Evolutionary conservation across 1,140 invertebrate species (phyloP).

Genomic region (Brachionus asplanchnoidis): DNA sequence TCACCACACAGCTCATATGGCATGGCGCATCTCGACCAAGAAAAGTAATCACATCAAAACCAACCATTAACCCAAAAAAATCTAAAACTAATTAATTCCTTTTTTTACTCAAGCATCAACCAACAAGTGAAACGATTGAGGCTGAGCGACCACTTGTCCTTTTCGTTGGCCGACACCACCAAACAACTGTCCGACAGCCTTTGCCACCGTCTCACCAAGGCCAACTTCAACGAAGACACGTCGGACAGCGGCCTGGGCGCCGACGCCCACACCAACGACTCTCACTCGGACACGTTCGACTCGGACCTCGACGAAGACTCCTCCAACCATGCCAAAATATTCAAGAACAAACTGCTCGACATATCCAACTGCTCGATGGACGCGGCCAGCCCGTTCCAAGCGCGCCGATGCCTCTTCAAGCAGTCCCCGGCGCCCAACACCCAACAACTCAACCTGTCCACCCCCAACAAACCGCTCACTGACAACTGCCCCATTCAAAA

Average conservation of each 20-base stretch:
- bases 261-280: background rate
- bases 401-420: background rate
- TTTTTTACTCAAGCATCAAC: background rate
- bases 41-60: background rate
- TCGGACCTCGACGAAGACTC: background rate
- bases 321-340: background rate
- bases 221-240: constrained; percentile 14
- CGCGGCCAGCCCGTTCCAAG: background rate
- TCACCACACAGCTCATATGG: background rate
- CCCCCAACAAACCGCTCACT: background rate
- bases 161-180: background rate
- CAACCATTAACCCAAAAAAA: too few species aligned
- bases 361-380: background rate
- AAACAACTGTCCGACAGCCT: background rate
- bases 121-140: background rate
- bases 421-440: background rate
- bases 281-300: background rate
- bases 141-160: background rate
- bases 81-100: background rate
- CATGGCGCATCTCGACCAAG: background rate
- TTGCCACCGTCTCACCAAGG: background rate
- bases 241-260: background rate
- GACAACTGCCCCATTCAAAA: background rate
- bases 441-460: background rate
- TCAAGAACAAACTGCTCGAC: background rate